Percentiles rank a stretch among this genome's conserved stretches.
These are phyloP conservation scores for Ariolimax columbianus DNA, from an alignment of 2,888 invertebrate genomes.

Conservation along the genomic window DNA sequence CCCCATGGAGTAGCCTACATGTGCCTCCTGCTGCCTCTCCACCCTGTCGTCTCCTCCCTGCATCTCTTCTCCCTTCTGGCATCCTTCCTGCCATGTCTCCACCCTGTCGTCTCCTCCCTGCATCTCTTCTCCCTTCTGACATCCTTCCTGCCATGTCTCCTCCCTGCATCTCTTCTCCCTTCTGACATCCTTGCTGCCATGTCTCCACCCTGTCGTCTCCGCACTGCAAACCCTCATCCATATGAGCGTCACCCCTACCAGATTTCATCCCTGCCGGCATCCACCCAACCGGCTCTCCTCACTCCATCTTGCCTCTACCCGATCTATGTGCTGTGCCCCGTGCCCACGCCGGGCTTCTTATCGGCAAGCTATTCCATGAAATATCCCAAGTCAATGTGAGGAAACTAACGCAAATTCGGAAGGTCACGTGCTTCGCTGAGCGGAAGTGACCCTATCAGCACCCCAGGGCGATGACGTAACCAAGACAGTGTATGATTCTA, in stretches of 20 bases:
- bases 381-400: constrained; percentile 1
- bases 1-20: not conserved
- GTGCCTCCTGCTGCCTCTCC: not conserved
- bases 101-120: not conserved
- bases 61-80: not conserved
- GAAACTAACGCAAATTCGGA: constrained; percentile 40
- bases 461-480: constrained; percentile 41
- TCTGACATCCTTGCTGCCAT: not conserved
- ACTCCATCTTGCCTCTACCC: not conserved
- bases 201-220: not conserved
- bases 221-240: too few relatives aligned
- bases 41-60: not conserved
- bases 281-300: too few relatives aligned
- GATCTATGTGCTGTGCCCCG: not conserved
- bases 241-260: too few relatives aligned
- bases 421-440: constrained; percentile 42
- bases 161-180: too few relatives aligned
- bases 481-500: constrained; percentile 27
- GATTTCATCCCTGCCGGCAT: too few relatives aligned
- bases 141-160: not conserved
- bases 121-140: not conserved
- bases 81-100: too few relatives aligned
- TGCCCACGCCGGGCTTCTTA: constrained; percentile 14
- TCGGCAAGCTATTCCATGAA: constrained; percentile 27
- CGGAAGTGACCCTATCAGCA: constrained; percentile 46